A percentile compares a stretch with the other conserved stretches of the same genome.
These are phyloP conservation scores for Tarsius wallacei DNA, from an alignment of 2,797 vertebrate species.

Conservation along the genomic window DNA sequence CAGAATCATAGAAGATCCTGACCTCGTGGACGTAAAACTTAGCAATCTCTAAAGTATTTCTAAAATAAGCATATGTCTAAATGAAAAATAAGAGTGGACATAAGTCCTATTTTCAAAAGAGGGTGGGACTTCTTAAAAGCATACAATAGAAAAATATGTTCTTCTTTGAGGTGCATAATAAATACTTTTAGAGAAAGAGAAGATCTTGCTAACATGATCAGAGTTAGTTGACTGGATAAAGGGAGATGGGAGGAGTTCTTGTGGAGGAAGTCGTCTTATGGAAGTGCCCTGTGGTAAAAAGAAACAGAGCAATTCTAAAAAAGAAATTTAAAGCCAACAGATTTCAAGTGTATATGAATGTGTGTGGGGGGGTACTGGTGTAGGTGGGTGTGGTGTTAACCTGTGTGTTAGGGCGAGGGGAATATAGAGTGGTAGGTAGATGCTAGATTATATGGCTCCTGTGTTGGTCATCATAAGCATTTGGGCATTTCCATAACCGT, in stretches of 20 bases:
- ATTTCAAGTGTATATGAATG: neutral
- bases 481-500: neutral
- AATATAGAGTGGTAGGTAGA: neutral
- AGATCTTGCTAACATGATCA: neutral
- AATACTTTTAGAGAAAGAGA: neutral
- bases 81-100: neutral
- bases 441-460: neutral
- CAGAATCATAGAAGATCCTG: neutral
- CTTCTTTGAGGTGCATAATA: rapidly evolving
- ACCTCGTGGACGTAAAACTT: rapidly evolving
- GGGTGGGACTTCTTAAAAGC: neutral
- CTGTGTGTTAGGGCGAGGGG: neutral
- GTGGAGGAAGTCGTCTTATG: neutral
- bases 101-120: neutral
- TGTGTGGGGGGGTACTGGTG: neutral
- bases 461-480: neutral
- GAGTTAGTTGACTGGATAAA: neutral
- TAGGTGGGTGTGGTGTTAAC: neutral
- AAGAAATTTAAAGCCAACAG: neutral
- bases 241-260: neutral
- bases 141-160: neutral
- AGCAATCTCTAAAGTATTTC: neutral
- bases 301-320: neutral
- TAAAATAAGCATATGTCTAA: neutral
- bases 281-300: neutral